Conservation (phyloP, 1,140 invertebrate species). For the Plectrocnemia conspersa region DNA sequence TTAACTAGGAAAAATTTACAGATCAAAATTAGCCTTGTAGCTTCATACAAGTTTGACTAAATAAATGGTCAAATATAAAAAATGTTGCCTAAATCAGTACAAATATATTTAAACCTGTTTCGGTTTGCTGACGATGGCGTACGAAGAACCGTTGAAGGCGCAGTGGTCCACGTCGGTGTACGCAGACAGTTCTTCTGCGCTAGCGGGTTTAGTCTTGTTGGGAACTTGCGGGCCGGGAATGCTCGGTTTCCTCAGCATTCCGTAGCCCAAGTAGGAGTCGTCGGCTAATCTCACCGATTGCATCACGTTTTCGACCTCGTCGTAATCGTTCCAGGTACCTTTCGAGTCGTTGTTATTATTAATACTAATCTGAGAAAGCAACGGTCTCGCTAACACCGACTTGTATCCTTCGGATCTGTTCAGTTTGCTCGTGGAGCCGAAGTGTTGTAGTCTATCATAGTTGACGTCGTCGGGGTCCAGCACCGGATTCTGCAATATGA, state of each 20-base stretch:
- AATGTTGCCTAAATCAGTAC: too few species aligned
- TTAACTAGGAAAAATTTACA: too few species aligned
- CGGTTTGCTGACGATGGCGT: slow-evolving; percentile 75
- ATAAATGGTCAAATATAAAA: neutral
- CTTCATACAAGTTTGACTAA: neutral
- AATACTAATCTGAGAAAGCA: slow-evolving; percentile 40
- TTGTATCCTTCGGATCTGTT: slow-evolving; percentile 64
- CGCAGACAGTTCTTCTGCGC: slow-evolving; percentile 44
- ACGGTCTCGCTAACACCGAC: slow-evolving; percentile 53
- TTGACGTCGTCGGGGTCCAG: slow-evolving; percentile 51
- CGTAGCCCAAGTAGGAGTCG: slow-evolving; percentile 73
- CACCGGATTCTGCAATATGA: slow-evolving; percentile 44
- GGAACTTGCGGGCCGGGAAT: slow-evolving; percentile 47
- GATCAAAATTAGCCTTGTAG: too few species aligned
- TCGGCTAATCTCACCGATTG: slow-evolving; percentile 64
- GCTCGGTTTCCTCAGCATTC: slow-evolving; percentile 65
- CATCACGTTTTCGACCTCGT: slow-evolving; percentile 59
- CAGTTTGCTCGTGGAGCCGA: slow-evolving; percentile 66
- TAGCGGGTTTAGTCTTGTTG: slow-evolving; percentile 43
- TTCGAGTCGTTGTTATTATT: slow-evolving; percentile 42
- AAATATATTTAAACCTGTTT: slow-evolving; percentile 61
- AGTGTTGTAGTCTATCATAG: slow-evolving; percentile 76
- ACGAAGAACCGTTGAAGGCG: slow-evolving; percentile 69
- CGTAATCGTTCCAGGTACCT: slow-evolving; percentile 62
- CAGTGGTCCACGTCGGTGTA: slow-evolving; percentile 57